phyloP scores from a whole-genome alignment of 2,113 vertebrate species.

The Brachyistius frenatus region DNA sequence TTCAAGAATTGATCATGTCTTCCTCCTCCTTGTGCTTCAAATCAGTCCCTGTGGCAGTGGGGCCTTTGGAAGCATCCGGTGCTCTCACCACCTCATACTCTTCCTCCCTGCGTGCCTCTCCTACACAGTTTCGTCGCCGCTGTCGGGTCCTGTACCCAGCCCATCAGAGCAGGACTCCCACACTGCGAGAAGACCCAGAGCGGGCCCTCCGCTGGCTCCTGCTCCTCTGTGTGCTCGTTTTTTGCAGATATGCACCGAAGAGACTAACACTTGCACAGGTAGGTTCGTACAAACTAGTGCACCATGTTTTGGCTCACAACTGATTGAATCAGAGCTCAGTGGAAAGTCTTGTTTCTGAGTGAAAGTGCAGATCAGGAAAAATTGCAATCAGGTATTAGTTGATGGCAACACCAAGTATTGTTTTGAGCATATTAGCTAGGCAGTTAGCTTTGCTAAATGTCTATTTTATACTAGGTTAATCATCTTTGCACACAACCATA shows the following conservation, averaged over 20 bases:
- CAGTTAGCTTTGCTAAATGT: too few species aligned
- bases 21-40: constrained; percentile 4
- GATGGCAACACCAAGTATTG: too few species aligned
- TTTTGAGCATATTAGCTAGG: too few species aligned
- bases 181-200: constrained; percentile 64
- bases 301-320: too few species aligned
- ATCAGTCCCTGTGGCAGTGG: neutral
- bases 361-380: too few species aligned
- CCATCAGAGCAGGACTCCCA: constrained; percentile 53
- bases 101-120: neutral
- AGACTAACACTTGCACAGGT: constrained; percentile 66
- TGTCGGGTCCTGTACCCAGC: constrained; percentile 79
- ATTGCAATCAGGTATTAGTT: too few species aligned
- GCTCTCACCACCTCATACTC: neutral
- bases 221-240: constrained; percentile 77
- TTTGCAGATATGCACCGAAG: constrained; percentile 83
- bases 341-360: too few species aligned
- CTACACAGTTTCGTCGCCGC: constrained; percentile 36
- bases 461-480: too few species aligned
- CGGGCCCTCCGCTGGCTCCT: constrained; percentile 76
- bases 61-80: constrained; percentile 27
- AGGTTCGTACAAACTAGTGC: neutral
- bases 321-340: too few species aligned
- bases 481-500: too few species aligned
- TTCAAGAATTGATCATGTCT: constrained; percentile 33